These are phyloP conservation scores for Caenorhabditis sp. DNA, from an alignment of 2,888 invertebrate species.

Conservation along the genomic window DNA sequence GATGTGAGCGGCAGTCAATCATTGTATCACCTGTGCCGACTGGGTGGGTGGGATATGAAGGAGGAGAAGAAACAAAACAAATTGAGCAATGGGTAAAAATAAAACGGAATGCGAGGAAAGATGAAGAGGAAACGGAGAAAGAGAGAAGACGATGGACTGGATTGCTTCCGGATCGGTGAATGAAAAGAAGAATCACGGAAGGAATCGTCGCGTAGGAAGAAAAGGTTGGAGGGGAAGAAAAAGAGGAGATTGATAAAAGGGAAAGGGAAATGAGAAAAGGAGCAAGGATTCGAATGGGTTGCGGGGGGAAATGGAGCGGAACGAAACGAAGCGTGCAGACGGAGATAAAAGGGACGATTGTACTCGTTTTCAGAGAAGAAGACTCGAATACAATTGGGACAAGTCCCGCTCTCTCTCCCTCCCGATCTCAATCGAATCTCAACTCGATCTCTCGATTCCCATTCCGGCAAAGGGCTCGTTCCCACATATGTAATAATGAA, in stretches of 20 bases:
- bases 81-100: conserved; percentile 14
- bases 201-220: conserved; percentile 34
- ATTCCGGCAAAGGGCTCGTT: not conserved
- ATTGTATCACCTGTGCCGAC: conserved; percentile 58
- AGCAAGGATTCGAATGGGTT: not conserved
- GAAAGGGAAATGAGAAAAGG: conserved; percentile 30
- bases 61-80: conserved; percentile 23
- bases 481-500: not conserved
- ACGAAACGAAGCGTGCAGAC: not conserved
- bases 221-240: conserved; percentile 77
- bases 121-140: conserved; percentile 4
- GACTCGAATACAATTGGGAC: not conserved
- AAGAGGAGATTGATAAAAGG: conserved; percentile 73
- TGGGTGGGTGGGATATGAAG: conserved; percentile 30
- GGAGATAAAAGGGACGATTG: too few relatives aligned
- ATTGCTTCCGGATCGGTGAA: conserved; percentile 50
- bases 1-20: conserved; percentile 38
- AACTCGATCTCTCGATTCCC: not conserved
- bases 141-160: conserved; percentile 27
- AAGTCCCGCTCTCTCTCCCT: not conserved
- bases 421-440: too few relatives aligned
- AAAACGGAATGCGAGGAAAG: conserved; percentile 10
- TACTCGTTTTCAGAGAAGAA: too few relatives aligned
- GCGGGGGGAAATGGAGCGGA: not conserved
- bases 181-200: conserved; percentile 45